Conservation (phyloP, 2,888 invertebrate species). For the Eucera pruinosa region DNA sequence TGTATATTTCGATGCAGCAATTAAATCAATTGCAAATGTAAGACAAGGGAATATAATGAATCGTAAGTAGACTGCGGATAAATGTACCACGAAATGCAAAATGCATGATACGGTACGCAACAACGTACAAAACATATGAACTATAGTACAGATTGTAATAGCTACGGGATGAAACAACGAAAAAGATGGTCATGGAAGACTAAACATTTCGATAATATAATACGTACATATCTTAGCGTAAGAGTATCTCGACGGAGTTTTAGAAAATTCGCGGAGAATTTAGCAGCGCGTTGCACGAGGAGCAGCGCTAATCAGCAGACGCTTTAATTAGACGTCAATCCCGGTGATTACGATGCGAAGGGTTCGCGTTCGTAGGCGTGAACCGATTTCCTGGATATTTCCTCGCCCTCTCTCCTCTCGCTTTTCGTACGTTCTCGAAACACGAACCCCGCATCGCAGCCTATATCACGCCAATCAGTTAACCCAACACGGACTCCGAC, state of each 20-base stretch:
- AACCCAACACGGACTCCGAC: slow-evolving; percentile 76
- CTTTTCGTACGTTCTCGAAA: slow-evolving; percentile 36
- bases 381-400: slow-evolving; percentile 19
- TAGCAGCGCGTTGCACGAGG: not conserved
- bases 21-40: too few relatives aligned
- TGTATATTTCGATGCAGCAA: too few relatives aligned
- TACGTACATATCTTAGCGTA: too few relatives aligned
- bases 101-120: too few relatives aligned
- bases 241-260: too few relatives aligned
- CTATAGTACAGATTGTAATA: too few relatives aligned
- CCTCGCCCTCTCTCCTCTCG: slow-evolving; percentile 7
- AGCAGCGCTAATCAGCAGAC: slow-evolving; percentile 54
- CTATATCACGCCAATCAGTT: slow-evolving; percentile 78
- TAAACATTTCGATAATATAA: not conserved
- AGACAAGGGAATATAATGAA: too few relatives aligned
- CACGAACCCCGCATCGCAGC: slow-evolving; percentile 57
- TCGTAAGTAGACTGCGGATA: too few relatives aligned
- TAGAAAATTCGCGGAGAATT: not conserved
- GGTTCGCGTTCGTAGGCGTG: slow-evolving; percentile 4
- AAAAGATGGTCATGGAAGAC: too few relatives aligned
- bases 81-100: too few relatives aligned
- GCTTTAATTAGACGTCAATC: slow-evolving; percentile 71
- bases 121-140: too few relatives aligned
- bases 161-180: too few relatives aligned
- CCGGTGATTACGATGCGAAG: slow-evolving; percentile 51